phyloP scores from a whole-genome alignment of 2,113 vertebrate genomes.

The Takifugu flavidus region DNA sequence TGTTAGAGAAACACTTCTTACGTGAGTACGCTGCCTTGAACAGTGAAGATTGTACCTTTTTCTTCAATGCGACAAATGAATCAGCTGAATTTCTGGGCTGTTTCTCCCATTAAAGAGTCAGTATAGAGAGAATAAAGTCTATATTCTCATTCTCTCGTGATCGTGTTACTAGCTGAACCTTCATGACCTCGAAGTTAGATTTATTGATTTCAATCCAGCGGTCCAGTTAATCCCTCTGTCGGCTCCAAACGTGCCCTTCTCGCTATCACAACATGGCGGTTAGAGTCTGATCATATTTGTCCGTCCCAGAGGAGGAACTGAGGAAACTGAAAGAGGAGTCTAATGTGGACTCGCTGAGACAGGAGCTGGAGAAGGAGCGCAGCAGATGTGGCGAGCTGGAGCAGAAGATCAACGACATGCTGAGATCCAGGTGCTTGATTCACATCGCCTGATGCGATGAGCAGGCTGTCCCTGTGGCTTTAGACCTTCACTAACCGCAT shows the following conservation, averaged over 20 bases:
- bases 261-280: too few relatives aligned
- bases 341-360: constrained; percentile 81
- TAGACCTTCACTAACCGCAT: neutral
- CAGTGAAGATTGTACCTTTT: neutral
- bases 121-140: neutral
- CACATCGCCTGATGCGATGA: neutral
- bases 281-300: neutral
- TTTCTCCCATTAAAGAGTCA: constrained; percentile 2
- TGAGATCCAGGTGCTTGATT: constrained; percentile 80
- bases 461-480: neutral
- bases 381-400: constrained; percentile 85
- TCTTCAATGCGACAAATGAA: neutral
- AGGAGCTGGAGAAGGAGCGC: constrained; percentile 91
- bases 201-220: too few relatives aligned
- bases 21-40: constrained; percentile 79
- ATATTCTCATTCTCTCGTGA: too few relatives aligned
- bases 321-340: constrained; percentile 90
- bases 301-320: constrained; percentile 89
- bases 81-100: neutral
- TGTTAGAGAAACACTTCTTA: constrained; percentile 96
- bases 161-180: too few relatives aligned
- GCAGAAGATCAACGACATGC: constrained; percentile 84
- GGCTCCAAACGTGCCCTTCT: neutral
- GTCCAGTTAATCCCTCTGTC: too few relatives aligned
- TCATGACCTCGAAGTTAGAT: too few relatives aligned